phyloP scores from a whole-genome alignment of 2,113 vertebrate species.

The Bubalus kerabau region DNA sequence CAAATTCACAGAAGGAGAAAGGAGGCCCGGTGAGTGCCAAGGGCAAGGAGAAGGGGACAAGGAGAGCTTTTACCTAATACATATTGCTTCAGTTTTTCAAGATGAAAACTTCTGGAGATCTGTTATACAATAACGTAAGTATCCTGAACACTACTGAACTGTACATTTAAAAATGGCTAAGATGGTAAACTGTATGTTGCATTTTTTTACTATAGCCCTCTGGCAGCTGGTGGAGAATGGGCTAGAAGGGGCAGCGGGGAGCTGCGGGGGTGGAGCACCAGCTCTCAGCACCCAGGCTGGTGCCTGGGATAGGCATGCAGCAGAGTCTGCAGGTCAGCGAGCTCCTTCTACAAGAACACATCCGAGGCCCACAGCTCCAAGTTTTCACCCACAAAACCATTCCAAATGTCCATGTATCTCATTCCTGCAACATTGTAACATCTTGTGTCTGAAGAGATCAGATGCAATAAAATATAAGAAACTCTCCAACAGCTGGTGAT shows the following conservation, averaged over 20 bases:
- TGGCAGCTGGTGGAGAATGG: not conserved
- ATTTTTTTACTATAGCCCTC: not conserved
- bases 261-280: fast-evolving
- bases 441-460: not conserved
- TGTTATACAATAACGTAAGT: not conserved
- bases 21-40: not conserved
- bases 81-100: not conserved
- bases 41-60: not conserved
- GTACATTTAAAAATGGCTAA: not conserved
- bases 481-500: not conserved
- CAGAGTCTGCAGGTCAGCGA: not conserved
- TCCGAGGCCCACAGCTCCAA: too few species aligned
- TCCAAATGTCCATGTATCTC: not conserved
- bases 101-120: not conserved
- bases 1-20: not conserved
- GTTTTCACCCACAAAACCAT: not conserved
- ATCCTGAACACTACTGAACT: not conserved
- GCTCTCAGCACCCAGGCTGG: not conserved
- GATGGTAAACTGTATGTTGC: not conserved
- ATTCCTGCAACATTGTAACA: not conserved
- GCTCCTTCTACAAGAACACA: too few species aligned
- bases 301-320: too few species aligned
- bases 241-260: not conserved
- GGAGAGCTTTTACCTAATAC: not conserved
- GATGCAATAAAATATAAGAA: not conserved